Evolutionary conservation across 2,113 vertebrate species (phyloP).

Genomic region (Mellivora capensis): DNA sequence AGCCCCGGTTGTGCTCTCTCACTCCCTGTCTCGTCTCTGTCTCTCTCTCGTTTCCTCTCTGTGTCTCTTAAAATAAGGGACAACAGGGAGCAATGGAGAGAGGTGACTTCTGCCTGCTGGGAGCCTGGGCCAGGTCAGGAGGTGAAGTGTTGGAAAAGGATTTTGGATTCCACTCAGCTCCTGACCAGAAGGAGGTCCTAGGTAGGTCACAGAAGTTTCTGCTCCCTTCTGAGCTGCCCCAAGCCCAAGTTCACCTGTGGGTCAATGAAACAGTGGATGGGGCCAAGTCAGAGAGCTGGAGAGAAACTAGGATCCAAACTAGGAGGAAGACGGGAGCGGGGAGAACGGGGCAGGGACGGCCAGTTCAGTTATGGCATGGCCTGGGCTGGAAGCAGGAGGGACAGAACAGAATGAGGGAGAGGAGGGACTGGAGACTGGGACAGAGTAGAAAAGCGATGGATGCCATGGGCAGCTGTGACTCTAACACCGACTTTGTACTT

Average conservation of each 20-base stretch:
- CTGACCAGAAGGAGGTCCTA: neutral
- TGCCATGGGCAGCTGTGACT: no score
- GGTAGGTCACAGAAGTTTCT: neutral
- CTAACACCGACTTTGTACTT: neutral
- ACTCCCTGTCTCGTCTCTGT: neutral
- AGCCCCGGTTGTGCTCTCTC: neutral
- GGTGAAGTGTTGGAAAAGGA: neutral
- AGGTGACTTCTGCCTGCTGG: neutral
- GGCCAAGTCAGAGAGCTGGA: neutral
- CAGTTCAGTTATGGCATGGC: neutral
- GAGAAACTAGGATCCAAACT: neutral
- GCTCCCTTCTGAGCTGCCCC: neutral
- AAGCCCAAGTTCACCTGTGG: neutral
- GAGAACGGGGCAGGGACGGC: neutral
- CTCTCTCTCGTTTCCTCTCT: neutral
- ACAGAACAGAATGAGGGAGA: neutral
- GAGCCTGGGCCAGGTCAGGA: neutral
- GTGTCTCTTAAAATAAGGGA: neutral
- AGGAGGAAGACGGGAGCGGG: neutral
- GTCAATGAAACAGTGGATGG: neutral
- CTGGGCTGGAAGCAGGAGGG: neutral
- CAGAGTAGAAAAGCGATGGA: neutral
- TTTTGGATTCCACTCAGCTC: neutral
- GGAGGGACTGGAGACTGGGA: neutral
- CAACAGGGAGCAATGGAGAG: neutral